Conservation (phyloP, 23 tunicate genomes). For the Phallusia fumigata region DNA sequence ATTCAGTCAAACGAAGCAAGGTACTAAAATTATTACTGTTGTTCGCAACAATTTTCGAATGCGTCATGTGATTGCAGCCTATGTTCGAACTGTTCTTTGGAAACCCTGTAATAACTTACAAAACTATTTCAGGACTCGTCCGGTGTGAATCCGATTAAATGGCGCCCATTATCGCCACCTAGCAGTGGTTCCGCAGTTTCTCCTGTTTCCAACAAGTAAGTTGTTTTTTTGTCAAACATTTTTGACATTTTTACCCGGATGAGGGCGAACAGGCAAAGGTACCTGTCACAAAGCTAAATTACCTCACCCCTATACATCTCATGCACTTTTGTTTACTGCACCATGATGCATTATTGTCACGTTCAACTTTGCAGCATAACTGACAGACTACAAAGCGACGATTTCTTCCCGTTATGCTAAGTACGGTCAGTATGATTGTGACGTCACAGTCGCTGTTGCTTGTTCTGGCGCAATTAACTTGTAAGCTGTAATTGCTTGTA, state of each 20-base stretch:
- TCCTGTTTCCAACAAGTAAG: not conserved
- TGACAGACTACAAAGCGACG: not conserved
- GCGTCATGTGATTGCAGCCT: too few relatives aligned
- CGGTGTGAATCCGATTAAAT: conserved; percentile 5
- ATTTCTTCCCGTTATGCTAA: not conserved
- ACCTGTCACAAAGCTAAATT: not conserved
- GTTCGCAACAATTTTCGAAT: too few relatives aligned
- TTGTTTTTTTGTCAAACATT: not conserved
- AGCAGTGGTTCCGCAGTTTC: not conserved
- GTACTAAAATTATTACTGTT: not conserved
- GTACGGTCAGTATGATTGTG: conserved; percentile 5
- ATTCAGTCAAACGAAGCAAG: not conserved
- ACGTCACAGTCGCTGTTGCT: conserved; percentile 10
- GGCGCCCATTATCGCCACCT: conserved; percentile 15
- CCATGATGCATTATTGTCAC: not conserved
- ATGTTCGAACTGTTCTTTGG: too few relatives aligned
- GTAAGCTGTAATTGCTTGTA: not conserved
- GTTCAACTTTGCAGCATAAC: not conserved
- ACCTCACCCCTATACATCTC: not conserved
- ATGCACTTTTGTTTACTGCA: too few relatives aligned
- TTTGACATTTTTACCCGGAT: too few relatives aligned
- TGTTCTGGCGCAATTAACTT: not conserved
- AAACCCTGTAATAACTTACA: not conserved
- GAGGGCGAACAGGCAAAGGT: not conserved
- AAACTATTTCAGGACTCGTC: not conserved